A percentile compares a stretch with the other conserved stretches of the same genome.
phyloP scores from a whole-genome alignment of 2,888 invertebrate genomes.

The Pachymerium ferrugineum region DNA sequence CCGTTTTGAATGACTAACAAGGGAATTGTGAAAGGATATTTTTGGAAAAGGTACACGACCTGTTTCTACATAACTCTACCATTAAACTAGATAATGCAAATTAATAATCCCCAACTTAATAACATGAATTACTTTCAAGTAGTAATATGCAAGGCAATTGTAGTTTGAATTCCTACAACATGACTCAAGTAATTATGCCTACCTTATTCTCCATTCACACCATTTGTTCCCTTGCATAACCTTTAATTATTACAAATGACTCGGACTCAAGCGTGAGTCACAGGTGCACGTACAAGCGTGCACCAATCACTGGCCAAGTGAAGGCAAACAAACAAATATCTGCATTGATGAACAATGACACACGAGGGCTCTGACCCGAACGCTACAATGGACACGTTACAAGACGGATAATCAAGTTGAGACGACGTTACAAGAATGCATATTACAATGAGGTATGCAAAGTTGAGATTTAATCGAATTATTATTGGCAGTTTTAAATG shows the following conservation, averaged over 20 bases:
- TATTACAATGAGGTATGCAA: background rate
- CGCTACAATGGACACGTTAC: background rate
- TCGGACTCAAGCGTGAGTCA: background rate
- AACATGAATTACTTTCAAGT: background rate
- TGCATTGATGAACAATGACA: slow-evolving; percentile 23
- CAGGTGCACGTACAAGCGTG: background rate
- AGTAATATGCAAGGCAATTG: background rate
- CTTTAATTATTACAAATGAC: slow-evolving; percentile 7
- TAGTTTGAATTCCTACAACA: background rate
- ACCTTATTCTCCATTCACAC: too few species aligned
- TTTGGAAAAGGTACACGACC: background rate
- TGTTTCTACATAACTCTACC: background rate
- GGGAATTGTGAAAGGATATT: too few species aligned
- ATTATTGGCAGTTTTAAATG: background rate
- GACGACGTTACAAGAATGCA: background rate
- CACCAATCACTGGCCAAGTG: background rate
- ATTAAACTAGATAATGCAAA: background rate
- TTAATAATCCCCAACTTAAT: background rate
- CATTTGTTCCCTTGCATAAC: background rate
- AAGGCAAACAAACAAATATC: slow-evolving; percentile 20
- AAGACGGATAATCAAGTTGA: slow-evolving; percentile 7
- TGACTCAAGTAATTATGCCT: slow-evolving; percentile 10
- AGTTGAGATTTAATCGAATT: background rate
- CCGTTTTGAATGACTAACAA: too few species aligned
- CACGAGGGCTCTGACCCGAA: slow-evolving; percentile 5